Conservation (phyloP, 2,888 invertebrate genomes). For the Lampropteryx suffumata region DNA sequence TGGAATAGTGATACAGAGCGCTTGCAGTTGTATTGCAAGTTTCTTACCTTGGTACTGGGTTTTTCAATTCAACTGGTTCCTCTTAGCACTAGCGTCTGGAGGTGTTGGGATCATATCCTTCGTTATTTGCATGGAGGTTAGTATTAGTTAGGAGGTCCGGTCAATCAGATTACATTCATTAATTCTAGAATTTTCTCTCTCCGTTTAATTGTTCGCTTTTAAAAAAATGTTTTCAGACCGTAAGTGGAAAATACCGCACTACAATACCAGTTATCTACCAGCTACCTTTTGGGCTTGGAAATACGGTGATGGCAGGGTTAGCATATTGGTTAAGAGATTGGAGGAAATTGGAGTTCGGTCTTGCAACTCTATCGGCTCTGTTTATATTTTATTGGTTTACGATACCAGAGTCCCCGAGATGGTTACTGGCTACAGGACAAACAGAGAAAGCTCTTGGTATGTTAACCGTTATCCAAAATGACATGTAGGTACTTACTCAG, state of each 20-base stretch:
- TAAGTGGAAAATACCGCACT: slow-evolving; percentile 84
- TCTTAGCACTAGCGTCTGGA: slow-evolving; percentile 83
- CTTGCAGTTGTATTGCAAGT: slow-evolving; percentile 78
- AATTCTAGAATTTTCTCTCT: not conserved
- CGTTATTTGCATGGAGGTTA: slow-evolving; percentile 85
- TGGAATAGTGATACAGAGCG: slow-evolving; percentile 79
- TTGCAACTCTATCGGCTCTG: slow-evolving; percentile 77
- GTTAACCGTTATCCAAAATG: too few species aligned
- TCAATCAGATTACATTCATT: not conserved
- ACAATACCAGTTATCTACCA: slow-evolving; percentile 84
- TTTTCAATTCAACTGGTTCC: slow-evolving; percentile 80
- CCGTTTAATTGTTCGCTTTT: too few species aligned
- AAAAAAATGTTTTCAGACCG: slow-evolving; percentile 75
- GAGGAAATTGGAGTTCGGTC: slow-evolving; percentile 81
- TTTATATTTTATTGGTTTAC: slow-evolving; percentile 75
- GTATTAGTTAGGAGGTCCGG: slow-evolving; percentile 18
- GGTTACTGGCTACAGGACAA: slow-evolving; percentile 82
- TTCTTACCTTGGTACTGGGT: slow-evolving; percentile 76
- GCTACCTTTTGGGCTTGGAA: slow-evolving; percentile 84
- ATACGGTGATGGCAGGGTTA: slow-evolving; percentile 79
- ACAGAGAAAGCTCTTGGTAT: slow-evolving; percentile 74
- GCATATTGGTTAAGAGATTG: slow-evolving; percentile 84
- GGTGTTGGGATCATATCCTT: slow-evolving; percentile 86
- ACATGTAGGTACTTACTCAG: too few species aligned
- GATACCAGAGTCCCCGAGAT: slow-evolving; percentile 85